Evolutionary conservation across 2,113 vertebrate species (phyloP).

Genomic region (Daubentonia madagascariensis): DNA sequence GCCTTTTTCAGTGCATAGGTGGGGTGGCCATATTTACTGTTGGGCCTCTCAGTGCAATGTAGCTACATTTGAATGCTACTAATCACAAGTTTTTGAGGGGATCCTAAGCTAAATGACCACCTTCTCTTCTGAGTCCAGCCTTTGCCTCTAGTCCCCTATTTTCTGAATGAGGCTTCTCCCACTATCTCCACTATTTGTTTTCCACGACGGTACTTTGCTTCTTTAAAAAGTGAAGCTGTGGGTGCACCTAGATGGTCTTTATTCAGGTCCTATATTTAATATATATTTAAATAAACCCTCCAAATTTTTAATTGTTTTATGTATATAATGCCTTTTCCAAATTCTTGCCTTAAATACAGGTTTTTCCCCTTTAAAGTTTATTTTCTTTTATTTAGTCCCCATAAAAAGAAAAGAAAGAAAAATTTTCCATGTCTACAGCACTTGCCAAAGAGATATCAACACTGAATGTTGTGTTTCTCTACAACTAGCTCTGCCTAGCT

Average conservation of each 20-base stretch:
- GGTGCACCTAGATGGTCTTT: not conserved
- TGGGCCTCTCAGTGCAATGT: too few species aligned
- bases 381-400: not conserved
- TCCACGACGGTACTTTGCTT: not conserved
- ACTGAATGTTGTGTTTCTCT: not conserved
- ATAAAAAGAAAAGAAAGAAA: not conserved
- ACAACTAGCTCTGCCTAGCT: not conserved
- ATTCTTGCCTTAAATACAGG: not conserved
- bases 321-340: not conserved
- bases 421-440: not conserved
- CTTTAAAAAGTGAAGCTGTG: not conserved
- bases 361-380: not conserved
- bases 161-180: not conserved
- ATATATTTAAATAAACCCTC: not conserved
- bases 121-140: not conserved
- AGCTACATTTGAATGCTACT: too few species aligned
- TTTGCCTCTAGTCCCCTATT: not conserved
- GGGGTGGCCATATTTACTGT: not conserved
- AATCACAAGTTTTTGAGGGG: not conserved
- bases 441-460: not conserved
- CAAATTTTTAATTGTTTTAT: not conserved
- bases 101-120: not conserved
- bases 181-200: not conserved
- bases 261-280: not conserved
- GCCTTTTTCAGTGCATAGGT: too few species aligned